Base-by-base conservation (phyloP, 1,140 invertebrate genomes). In the Drosophila pseudoobscura region DNA sequence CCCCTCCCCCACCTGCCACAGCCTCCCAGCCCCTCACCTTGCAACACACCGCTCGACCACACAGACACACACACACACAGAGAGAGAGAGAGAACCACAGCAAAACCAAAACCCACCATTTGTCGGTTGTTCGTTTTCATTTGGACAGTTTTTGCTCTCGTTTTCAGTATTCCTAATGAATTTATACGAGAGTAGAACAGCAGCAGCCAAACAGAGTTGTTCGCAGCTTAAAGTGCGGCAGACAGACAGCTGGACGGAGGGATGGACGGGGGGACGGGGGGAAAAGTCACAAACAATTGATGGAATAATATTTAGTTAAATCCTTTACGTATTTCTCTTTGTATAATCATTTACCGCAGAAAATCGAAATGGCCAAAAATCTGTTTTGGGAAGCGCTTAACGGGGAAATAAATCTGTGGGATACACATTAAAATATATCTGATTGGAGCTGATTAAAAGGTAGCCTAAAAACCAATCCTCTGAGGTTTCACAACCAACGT, bases 91-190 rank as follows among this genome's bases (percentile, higher is more conserved):
- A 35, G 15, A 13, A 15, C 3, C 24, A 44, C 11, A 8, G 26
- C 26, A 52, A 62, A 44, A 35, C 26, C 26, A 44, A 39, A 63
- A 39, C 58, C 58, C 51, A 63, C 58, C 44, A 63, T 45, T 41
- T 66, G 63, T 39, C 59, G 41, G 59, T 46, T 63, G 59, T 52
- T 61, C 20, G 51, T 31, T 66, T 51, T 63, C 26, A 62, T 62
- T 66, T 51, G 3, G 59, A 45, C 46, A 66, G 26, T 63, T 51
- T 17, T 50, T 35, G 31, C 11, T 26, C 57, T 22, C 43, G 7
- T 24, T 61, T 41, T 43, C 61, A 50, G 24, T 62, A 24, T 20
- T 20, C 24, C 46, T n/a, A 39, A 51, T 35, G 20, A 50, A 50
- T 65, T 50, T 41, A 26, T 20, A 11, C 35, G 11, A 39, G 35